A percentile compares a stretch with the other conserved stretches of the same genome.
phyloP scores from a whole-genome alignment of 2,888 invertebrate genomes.

The Cerceris rybyensis region DNA sequence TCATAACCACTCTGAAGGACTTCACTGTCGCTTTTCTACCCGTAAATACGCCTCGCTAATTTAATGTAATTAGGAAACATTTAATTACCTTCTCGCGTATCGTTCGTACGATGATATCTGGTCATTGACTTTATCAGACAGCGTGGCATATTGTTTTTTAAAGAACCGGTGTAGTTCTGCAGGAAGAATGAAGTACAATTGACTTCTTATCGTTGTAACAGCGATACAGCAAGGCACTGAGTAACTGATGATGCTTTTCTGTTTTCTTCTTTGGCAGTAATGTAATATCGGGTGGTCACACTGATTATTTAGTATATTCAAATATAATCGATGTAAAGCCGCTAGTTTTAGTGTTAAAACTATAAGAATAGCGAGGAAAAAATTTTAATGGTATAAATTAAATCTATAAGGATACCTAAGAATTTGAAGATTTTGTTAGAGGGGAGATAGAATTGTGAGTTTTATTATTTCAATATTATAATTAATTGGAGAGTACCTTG shows the following conservation, averaged over 20 bases:
- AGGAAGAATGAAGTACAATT: conserved; percentile 14
- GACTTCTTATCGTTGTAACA: conserved; percentile 22
- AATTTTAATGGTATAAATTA: no score
- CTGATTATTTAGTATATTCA: not conserved
- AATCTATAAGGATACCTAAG: no score
- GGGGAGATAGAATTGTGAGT: no score
- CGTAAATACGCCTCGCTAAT: conserved; percentile 17
- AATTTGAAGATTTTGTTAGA: no score
- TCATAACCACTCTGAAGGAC: conserved; percentile 35
- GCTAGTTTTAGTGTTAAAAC: no score
- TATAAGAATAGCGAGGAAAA: no score
- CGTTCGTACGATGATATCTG: conserved; percentile 64
- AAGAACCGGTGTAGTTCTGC: conserved; percentile 10
- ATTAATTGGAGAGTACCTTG: no score
- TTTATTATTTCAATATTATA: no score
- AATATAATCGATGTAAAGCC: no score
- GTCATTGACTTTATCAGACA: conserved; percentile 76
- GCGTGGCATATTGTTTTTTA: conserved; percentile 70
- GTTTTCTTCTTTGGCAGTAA: conserved; percentile 43
- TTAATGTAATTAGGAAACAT: not conserved
- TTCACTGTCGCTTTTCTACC: conserved; percentile 22
- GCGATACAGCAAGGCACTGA: conserved; percentile 51
- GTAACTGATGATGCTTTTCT: conserved; percentile 46
- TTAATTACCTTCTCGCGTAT: conserved; percentile 63
- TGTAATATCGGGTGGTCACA: conserved; percentile 14